A percentile compares a stretch with the other conserved stretches of the same genome.
These are phyloP conservation scores for Eptesicus fuscus DNA, from an alignment of 2,113 vertebrate species.

Conservation along the genomic window DNA sequence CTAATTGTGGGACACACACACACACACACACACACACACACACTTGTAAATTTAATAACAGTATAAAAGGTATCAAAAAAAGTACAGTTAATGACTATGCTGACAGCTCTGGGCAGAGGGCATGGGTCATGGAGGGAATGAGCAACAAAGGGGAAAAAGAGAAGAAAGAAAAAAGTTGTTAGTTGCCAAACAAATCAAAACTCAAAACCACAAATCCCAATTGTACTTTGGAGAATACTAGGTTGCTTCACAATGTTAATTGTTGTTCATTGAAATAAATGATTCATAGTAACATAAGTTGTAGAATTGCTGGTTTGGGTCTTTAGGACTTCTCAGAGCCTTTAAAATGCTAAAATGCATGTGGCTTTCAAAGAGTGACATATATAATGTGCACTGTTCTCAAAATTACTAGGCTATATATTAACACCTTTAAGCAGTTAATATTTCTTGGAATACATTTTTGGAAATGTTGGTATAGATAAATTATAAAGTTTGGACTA, in stretches of 20 bases:
- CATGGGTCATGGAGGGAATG: too few species aligned
- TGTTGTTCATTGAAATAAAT: neutral
- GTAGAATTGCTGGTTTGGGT: neutral
- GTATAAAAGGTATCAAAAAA: constrained; percentile 20
- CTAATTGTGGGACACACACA: too few species aligned
- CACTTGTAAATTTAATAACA: neutral
- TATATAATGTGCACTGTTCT: neutral
- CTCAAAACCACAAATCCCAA: neutral
- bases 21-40: neutral
- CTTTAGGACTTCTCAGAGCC: neutral
- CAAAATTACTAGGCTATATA: neutral
- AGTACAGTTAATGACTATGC: neutral
- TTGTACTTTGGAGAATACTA: neutral
- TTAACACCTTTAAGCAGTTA: neutral
- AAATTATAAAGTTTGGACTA: neutral
- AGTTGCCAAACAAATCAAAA: neutral
- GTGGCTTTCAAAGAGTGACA: neutral
- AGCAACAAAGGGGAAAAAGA: too few species aligned
- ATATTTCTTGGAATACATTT: neutral
- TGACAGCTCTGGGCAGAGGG: too few species aligned
- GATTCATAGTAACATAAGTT: neutral
- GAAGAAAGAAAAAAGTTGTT: too few species aligned
- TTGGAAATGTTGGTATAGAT: neutral
- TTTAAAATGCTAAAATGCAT: neutral
- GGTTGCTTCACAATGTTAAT: neutral